Evolutionary conservation across 2,113 vertebrate species (phyloP).

Genomic region (Corythornis cristatus): DNA sequence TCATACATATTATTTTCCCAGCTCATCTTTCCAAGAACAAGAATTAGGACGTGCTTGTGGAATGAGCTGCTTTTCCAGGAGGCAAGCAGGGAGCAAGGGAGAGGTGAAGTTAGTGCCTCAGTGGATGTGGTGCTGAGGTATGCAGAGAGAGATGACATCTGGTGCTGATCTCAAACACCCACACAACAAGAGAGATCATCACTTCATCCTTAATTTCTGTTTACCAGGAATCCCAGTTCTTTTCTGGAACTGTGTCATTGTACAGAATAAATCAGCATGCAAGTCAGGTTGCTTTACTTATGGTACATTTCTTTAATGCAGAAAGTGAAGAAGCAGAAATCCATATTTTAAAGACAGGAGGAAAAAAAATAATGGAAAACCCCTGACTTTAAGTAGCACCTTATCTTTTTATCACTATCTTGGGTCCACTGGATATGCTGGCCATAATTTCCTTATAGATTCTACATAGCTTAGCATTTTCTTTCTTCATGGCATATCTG

Average conservation of each 20-base stretch:
- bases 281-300: neutral
- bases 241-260: conserved; percentile 15
- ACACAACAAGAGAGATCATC: conserved; percentile 15
- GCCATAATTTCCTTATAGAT: neutral
- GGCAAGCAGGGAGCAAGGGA: neutral
- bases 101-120: neutral
- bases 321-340: neutral
- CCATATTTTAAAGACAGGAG: neutral
- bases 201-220: conserved; percentile 4
- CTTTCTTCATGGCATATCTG: neutral
- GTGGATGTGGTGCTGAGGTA: neutral
- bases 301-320: neutral
- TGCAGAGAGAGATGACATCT: conserved; percentile 24
- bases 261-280: neutral
- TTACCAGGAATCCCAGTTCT: conserved; percentile 22
- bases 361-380: neutral
- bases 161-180: conserved; percentile 33
- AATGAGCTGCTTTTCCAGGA: neutral
- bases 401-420: neutral
- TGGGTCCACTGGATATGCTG: neutral
- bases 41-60: neutral
- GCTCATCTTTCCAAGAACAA: neutral
- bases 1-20: neutral
- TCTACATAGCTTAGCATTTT: neutral
- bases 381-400: neutral